Base-by-base conservation (phyloP, 2,888 invertebrate genomes). In the Dascillus cervinus region DNA sequence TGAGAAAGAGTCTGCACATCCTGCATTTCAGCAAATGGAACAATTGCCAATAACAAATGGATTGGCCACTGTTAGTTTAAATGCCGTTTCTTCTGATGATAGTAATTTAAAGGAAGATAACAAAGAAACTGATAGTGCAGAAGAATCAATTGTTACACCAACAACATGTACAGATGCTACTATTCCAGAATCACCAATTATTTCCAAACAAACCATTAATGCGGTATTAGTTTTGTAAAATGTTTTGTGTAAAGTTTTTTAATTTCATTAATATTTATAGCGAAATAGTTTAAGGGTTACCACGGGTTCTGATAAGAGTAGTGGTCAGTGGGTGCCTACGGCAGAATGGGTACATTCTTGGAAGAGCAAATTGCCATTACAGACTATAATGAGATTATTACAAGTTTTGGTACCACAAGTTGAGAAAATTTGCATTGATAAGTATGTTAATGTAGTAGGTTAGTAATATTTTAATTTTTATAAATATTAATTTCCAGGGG, bases 381-480 rank as follows among this genome's bases (percentile, higher is more conserved):
- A 98, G 73, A 99, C 98, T 31, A 97, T 99, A 52, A 98, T 98
- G 97, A 72, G 98, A 48, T 75, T 98, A 56, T 69, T 98, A 47
- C 98, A 99, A 70, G 97, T 99, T 14, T 73, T 98, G 3, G 98
- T 98, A 44, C 98, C 98, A 30, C 98, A 99, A 70, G 98, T 98
- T 11, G 98, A 99, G 70, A 99, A 98, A 71, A 98, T 98, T 52
- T 99, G 98, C 68, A 98, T 98, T 56, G 98, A 96, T 66, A 95
- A 94, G 91, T 91, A 58, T 26, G 40, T 37, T 27, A 9, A 11
- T 11, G 14, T n/a, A 11, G n/a, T 6, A 11, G 29, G 5, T 11
- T 25, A 13, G 11, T 12, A 29, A 26, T 17, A 5, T n/a, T n/a
- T n/a, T n/a, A n/a, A n/a, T n/a, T n/a, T n/a, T n/a, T n/a, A n/a